A percentile compares a stretch with the other conserved stretches of the same genome.
Conservation (phyloP, 2,797 vertebrate genomes). For the Chrosomus eos region DNA sequence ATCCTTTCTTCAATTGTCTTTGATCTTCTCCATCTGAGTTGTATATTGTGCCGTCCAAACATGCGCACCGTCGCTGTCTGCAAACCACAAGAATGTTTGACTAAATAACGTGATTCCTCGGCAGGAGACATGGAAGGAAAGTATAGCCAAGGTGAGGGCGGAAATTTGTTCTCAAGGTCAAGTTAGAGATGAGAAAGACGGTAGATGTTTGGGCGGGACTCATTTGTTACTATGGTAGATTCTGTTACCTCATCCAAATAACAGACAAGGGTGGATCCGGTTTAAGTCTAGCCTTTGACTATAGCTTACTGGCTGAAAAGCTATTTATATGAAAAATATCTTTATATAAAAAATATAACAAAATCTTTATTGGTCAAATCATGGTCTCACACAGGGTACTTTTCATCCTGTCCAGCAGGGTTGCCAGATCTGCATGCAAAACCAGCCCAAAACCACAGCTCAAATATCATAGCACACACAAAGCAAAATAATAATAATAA, state of each 20-base stretch:
- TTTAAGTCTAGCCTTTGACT: conserved; percentile 21
- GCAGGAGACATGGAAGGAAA: conserved; percentile 19
- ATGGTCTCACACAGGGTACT: not conserved
- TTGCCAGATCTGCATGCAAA: not conserved
- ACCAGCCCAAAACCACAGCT: not conserved
- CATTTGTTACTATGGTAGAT: conserved; percentile 28
- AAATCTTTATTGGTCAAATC: not conserved
- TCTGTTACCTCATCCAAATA: conserved; percentile 26
- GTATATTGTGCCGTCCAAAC: conserved; percentile 32
- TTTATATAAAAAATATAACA: not conserved
- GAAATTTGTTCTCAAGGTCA: conserved; percentile 17
- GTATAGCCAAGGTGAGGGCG: conserved; percentile 22
- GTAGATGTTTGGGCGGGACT: conserved; percentile 18
- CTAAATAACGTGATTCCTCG: conserved; percentile 35
- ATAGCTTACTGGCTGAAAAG: not conserved
- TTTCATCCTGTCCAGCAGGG: not conserved
- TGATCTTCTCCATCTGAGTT: conserved; percentile 50
- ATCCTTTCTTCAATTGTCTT: conserved; percentile 46
- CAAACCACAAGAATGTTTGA: conserved; percentile 43
- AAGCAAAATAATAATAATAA: not conserved
- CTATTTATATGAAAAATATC: conserved; percentile 10
- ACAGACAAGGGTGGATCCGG: conserved; percentile 26
- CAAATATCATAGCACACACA: too few relatives aligned
- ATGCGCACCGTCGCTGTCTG: conserved; percentile 40
- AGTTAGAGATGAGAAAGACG: conserved; percentile 26